These are phyloP conservation scores for Aphidoletes aphidimyza DNA, from an alignment of 2,888 invertebrate genomes.

Conservation along the genomic window DNA sequence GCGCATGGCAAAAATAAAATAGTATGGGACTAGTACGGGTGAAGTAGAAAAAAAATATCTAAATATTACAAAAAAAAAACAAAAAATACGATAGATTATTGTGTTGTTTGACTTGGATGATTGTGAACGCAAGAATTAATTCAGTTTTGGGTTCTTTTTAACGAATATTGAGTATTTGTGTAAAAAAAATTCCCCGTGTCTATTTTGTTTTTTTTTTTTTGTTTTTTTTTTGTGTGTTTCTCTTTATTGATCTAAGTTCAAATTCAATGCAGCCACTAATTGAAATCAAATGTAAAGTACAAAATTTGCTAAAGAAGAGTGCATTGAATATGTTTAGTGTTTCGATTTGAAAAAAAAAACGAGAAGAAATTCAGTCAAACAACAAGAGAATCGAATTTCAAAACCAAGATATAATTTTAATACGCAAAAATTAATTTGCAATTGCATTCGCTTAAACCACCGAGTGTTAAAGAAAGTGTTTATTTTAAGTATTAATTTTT, in stretches of 20 bases:
- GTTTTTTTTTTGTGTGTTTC: background rate
- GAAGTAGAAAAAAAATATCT: slow-evolving; percentile 31
- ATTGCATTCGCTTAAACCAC: background rate
- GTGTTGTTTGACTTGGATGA: slow-evolving; percentile 53
- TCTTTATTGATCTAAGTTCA: background rate
- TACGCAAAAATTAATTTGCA: background rate
- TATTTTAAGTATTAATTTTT: slow-evolving; percentile 4
- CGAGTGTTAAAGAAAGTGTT: background rate
- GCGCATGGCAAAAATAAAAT: slow-evolving; percentile 52
- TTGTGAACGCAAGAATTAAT: slow-evolving; percentile 47
- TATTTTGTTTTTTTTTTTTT: background rate
- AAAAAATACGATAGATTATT: slow-evolving; percentile 50
- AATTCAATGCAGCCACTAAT: slow-evolving; percentile 39
- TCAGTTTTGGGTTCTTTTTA: slow-evolving; percentile 18
- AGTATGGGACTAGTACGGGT: slow-evolving; percentile 45
- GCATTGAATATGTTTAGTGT: slow-evolving; percentile 32
- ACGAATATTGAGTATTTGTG: slow-evolving; percentile 9
- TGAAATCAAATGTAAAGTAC: slow-evolving; percentile 34
- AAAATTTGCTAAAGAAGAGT: slow-evolving; percentile 12
- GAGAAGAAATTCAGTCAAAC: background rate
- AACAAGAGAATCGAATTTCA: background rate
- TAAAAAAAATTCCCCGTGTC: background rate
- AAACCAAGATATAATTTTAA: background rate
- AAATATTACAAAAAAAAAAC: slow-evolving; percentile 25
- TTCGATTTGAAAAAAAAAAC: background rate